These are phyloP conservation scores for Menura novaehollandiae DNA, from an alignment of 2,113 vertebrate species.

Conservation along the genomic window DNA sequence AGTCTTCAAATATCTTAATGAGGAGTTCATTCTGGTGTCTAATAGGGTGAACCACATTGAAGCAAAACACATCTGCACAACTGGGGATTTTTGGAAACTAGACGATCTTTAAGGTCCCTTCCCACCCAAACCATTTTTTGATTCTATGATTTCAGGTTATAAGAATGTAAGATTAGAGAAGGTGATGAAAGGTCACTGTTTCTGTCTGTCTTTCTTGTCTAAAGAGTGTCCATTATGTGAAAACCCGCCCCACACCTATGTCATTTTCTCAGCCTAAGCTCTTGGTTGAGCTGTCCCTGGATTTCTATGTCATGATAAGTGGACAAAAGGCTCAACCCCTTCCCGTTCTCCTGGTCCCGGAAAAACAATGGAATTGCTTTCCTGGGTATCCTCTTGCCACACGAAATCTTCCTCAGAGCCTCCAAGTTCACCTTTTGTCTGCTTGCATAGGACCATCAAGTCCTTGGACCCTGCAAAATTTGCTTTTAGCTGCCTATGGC, in stretches of 20 bases:
- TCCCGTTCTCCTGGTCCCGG: background rate
- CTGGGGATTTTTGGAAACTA: background rate
- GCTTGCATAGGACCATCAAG: background rate
- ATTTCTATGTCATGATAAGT: background rate
- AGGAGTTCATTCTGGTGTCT: background rate
- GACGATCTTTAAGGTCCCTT: background rate
- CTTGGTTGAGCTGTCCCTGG: background rate
- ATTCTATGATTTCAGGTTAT: background rate
- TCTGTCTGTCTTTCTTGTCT: background rate
- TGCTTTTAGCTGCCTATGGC: background rate
- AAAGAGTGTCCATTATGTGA: accelerated
- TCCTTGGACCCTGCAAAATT: background rate
- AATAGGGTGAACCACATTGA: background rate
- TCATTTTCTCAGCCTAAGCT: background rate
- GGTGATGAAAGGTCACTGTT: background rate
- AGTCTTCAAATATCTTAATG: background rate
- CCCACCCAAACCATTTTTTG: background rate
- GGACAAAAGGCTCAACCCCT: accelerated
- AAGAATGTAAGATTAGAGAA: background rate
- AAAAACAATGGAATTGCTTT: background rate
- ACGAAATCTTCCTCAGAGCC: background rate
- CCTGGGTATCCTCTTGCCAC: background rate
- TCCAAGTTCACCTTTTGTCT: background rate
- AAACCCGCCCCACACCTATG: background rate
- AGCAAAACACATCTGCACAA: background rate